phyloP scores from a whole-genome alignment of 2,797 vertebrate species.

The Labeo calbasu region DNA sequence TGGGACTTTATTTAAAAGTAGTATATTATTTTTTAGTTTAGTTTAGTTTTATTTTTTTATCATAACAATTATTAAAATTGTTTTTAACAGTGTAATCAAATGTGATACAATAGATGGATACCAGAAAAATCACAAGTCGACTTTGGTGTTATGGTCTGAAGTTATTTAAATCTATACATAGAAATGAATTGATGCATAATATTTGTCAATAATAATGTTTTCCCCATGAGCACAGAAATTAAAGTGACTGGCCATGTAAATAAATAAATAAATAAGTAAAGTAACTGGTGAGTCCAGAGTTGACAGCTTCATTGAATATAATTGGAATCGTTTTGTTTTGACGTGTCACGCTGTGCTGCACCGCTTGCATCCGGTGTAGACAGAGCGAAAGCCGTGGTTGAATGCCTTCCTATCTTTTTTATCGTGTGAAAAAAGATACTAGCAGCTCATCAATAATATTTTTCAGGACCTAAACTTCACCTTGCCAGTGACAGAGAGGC shows the following conservation, averaged over 20 bases:
- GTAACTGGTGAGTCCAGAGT: neutral
- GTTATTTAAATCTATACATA: neutral
- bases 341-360: slow-evolving; percentile 14
- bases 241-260: neutral
- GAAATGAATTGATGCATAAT: neutral
- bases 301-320: slow-evolving; percentile 36
- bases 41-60: too few relatives aligned
- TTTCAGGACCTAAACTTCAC: slow-evolving; percentile 16
- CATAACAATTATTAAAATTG: neutral
- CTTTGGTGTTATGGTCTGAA: neutral
- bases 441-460: slow-evolving; percentile 39
- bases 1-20: too few relatives aligned
- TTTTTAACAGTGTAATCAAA: neutral
- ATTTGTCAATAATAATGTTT: neutral
- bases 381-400: neutral
- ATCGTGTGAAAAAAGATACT: neutral
- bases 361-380: neutral
- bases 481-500: slow-evolving; percentile 35
- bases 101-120: neutral
- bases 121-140: neutral
- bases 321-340: slow-evolving; percentile 26
- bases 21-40: too few relatives aligned
- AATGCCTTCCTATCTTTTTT: slow-evolving; percentile 6
- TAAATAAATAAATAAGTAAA: neutral
- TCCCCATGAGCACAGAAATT: neutral